Percentiles rank a stretch among this genome's conserved stretches.
phyloP scores from a whole-genome alignment of 2,113 vertebrate genomes.

The Scortum barcoo region DNA sequence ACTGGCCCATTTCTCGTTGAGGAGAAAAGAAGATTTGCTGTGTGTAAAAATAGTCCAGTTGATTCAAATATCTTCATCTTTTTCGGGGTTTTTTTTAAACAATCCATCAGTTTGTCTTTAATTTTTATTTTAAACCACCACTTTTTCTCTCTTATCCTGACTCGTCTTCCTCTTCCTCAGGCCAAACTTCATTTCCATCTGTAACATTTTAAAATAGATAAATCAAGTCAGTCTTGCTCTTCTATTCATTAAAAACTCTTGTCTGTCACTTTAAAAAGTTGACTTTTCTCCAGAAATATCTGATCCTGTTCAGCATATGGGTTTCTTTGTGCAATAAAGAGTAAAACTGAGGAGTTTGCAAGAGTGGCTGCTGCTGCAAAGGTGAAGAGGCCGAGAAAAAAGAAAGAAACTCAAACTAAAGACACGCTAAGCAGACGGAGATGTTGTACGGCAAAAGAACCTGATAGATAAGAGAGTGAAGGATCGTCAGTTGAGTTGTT shows the following conservation, averaged over 20 bases:
- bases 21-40: constrained; percentile 73
- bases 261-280: neutral
- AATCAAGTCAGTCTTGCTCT: neutral
- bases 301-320: neutral
- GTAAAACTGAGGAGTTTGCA: neutral
- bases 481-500: too few relatives aligned
- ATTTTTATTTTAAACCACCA: neutral
- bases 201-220: neutral
- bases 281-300: neutral
- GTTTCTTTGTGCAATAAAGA: neutral
- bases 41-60: constrained; percentile 70
- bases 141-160: neutral
- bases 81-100: constrained; percentile 30
- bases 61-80: constrained; percentile 51
- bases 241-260: neutral
- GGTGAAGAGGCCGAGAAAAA: neutral
- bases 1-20: constrained; percentile 77
- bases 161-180: neutral
- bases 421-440: too few relatives aligned
- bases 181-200: neutral
- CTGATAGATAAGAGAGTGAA: too few relatives aligned
- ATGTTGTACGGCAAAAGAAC: too few relatives aligned
- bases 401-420: too few relatives aligned
- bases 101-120: neutral
- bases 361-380: neutral